Conservation (phyloP, 2,888 invertebrate species). For the Lasioglossum villosulum region DNA sequence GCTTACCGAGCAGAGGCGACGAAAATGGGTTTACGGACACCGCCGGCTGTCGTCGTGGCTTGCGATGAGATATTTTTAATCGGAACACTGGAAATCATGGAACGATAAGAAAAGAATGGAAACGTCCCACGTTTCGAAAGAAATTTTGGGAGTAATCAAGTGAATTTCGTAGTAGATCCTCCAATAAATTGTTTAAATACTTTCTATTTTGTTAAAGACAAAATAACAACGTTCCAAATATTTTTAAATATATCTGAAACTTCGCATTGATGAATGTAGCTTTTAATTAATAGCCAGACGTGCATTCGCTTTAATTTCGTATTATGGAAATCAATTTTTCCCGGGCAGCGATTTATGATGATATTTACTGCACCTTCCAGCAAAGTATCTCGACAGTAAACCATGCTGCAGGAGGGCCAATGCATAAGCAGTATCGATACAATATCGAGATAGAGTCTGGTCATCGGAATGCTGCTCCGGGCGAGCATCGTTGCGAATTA, state of each 20-base stretch:
- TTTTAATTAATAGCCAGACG: background rate
- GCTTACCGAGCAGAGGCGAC: background rate
- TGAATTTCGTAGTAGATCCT: too few relatives aligned
- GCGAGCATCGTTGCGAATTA: constrained; percentile 69
- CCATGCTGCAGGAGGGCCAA: constrained; percentile 35
- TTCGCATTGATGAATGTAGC: too few relatives aligned
- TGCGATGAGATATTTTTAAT: background rate
- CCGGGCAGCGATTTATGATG: background rate
- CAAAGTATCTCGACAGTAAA: constrained; percentile 43
- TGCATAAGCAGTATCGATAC: constrained; percentile 55
- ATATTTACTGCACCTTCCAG: constrained; percentile 17
- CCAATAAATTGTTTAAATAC: too few relatives aligned
- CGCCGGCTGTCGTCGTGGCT: background rate
- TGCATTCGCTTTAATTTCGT: background rate
- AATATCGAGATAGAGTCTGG: constrained; percentile 54
- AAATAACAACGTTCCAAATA: too few relatives aligned
- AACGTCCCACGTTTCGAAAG: background rate
- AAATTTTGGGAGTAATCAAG: too few relatives aligned
- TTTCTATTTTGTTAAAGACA: too few relatives aligned
- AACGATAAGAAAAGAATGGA: background rate
- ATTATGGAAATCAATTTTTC: background rate
- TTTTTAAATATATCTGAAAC: too few relatives aligned
- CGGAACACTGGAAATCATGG: background rate
- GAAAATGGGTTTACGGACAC: background rate
- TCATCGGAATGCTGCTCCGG: constrained; percentile 45